Evolutionary conservation across 2,888 invertebrate species (phyloP), one percentile per base, ranked within the genome.

Genomic region (Coelopa pilipes): DNA sequence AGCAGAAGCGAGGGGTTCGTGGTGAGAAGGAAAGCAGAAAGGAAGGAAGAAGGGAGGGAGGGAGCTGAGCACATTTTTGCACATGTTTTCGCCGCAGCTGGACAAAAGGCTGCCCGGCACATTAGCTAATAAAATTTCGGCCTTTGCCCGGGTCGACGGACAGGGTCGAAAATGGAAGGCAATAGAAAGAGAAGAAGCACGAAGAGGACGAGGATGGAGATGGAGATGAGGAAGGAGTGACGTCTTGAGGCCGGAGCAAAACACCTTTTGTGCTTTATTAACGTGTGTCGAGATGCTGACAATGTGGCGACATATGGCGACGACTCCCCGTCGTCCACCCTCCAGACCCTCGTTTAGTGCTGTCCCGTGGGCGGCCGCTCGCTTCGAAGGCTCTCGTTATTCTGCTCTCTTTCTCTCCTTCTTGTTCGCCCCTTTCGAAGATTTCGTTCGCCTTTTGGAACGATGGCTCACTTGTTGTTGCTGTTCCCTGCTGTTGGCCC

Each of bases 191-290:
- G n/a, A n/a, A n/a, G n/a, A n/a, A n/a, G n/a, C n/a, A n/a, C n/a
- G n/a, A n/a, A n/a, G n/a, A n/a, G n/a, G n/a, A n/a, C n/a, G n/a
- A n/a, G n/a, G n/a, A n/a, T n/a, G n/a, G 34, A 34, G 34, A 34
- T 4, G 34, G 34, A 34, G 34, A 7, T 4, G 34, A n/a, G 34
- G 34, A 34, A 2, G 34, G 7, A 34, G 7, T 4, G 34, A 34
- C 34, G 34, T 34, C 34, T 34, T 34, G 34, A 34, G 34, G 34
- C 34, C 7, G 34, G 34, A 34, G 34, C 34, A 46, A 63, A 72
- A 72, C 72, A 72, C 72, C 72, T 72, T 66, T 72, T 57, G 72
- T 34, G 45, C 63, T 68, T 72, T 72, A 55, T 65, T 72, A 57
- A 55, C 63, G 65, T 55, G 24, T 21, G 45, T 62, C 62, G 50